A percentile compares a stretch with the other conserved stretches of the same genome.
Evolutionary conservation across 2,797 vertebrate genomes (phyloP).

Genomic region (Lepus townsendii): DNA sequence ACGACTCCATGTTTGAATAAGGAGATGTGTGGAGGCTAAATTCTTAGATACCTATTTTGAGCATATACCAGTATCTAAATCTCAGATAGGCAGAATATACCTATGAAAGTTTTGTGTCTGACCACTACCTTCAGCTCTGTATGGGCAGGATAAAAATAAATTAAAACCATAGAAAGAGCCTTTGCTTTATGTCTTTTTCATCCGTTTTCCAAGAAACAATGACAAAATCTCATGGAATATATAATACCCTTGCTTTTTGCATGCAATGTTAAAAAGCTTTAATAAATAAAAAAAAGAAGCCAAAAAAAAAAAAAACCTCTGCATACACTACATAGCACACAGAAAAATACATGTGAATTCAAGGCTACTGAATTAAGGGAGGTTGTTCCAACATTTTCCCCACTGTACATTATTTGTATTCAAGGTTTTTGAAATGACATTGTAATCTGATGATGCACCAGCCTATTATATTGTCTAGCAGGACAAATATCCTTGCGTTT

Average conservation of each 20-base stretch:
- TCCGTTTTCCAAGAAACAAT: conserved; percentile 86
- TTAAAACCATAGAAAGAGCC: conserved; percentile 16
- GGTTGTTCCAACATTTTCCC: conserved; percentile 95
- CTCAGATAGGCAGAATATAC: neutral
- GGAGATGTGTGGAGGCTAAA: conserved; percentile 64
- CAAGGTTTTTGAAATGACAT: conserved; percentile 99
- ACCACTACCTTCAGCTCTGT: neutral
- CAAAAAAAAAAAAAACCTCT: conserved; percentile 47
- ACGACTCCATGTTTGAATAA: conserved; percentile 81
- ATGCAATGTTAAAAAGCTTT: conserved; percentile 77
- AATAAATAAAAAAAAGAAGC: conserved; percentile 44
- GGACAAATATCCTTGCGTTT: conserved; percentile 99
- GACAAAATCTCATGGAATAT: conserved; percentile 85
- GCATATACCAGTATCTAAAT: neutral
- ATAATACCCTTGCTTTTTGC: conserved; percentile 86
- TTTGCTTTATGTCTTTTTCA: conserved; percentile 83
- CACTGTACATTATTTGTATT: conserved; percentile 99
- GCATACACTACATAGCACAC: conserved; percentile 84
- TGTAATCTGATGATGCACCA: conserved; percentile 99
- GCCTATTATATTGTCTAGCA: conserved; percentile 99
- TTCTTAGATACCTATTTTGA: neutral
- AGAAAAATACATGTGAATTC: conserved; percentile 95
- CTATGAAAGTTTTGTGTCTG: conserved; percentile 63
- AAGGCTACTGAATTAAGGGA: conserved; percentile 96
- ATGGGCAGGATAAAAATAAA: conserved; percentile 44